A percentile compares a stretch with the other conserved stretches of the same genome.
These are phyloP conservation scores for Lacerta agilis DNA, from an alignment of 2,797 vertebrate genomes.

Conservation along the genomic window DNA sequence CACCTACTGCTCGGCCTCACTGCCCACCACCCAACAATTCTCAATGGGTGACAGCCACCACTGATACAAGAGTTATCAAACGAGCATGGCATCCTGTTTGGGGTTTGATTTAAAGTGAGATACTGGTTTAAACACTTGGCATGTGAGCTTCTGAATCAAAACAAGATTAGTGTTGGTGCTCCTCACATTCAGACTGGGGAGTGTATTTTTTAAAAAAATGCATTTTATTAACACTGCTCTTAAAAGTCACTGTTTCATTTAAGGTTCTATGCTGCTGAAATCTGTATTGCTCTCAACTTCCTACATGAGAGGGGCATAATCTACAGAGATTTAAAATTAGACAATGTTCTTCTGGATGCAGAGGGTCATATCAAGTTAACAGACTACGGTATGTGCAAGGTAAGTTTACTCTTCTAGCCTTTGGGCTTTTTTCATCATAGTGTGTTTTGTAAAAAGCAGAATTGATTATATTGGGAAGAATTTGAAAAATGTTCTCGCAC, in stretches of 20 bases:
- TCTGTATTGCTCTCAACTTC: slow-evolving; percentile 97
- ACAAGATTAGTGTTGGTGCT: fast-evolving
- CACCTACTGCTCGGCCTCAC: no score
- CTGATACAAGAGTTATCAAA: neutral
- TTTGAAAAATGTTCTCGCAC: neutral
- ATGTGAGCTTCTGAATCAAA: neutral
- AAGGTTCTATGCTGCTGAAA: slow-evolving; percentile 98
- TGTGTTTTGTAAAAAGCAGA: neutral
- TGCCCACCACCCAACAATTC: no score
- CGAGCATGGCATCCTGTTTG: neutral
- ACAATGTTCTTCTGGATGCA: slow-evolving; percentile 95
- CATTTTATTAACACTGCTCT: neutral
- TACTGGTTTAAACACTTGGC: no score
- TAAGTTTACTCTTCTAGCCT: slow-evolving; percentile 37
- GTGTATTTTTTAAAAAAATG: no score
- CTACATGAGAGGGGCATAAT: slow-evolving; percentile 97
- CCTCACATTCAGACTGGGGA: neutral
- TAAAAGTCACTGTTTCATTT: slow-evolving; percentile 9
- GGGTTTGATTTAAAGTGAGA: neutral
- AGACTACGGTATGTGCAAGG: slow-evolving; percentile 99
- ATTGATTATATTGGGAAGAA: neutral
- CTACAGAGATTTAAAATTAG: slow-evolving; percentile 96
- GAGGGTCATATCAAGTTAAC: slow-evolving; percentile 98
- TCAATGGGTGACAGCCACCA: no score
- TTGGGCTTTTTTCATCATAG: fast-evolving